These are phyloP conservation scores for Chaetodon trifasciatus DNA, from an alignment of 2,797 vertebrate genomes.

Conservation along the genomic window DNA sequence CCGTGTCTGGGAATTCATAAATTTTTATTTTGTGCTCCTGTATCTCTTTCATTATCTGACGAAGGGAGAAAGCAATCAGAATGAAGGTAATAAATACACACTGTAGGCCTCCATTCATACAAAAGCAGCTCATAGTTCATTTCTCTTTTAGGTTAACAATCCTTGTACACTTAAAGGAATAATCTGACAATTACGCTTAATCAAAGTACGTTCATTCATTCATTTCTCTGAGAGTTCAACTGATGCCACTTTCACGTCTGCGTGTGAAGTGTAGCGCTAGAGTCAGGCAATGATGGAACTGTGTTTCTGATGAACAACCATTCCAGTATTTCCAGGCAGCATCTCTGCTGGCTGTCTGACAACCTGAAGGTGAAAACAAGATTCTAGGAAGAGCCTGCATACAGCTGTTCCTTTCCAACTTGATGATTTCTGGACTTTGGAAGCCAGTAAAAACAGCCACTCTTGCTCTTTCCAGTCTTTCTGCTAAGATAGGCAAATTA, in stretches of 20 bases:
- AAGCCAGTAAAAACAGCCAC: no score
- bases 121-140: neutral
- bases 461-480: no score
- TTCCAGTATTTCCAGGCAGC: no score
- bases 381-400: no score
- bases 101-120: neutral
- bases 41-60: conserved; percentile 90
- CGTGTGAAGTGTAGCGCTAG: neutral
- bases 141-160: neutral
- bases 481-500: no score
- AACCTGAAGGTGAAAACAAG: no score
- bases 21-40: conserved; percentile 90
- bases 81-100: neutral
- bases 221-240: neutral
- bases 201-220: neutral
- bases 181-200: neutral
- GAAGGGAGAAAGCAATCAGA: conserved; percentile 1
- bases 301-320: no score
- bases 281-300: neutral
- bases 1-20: conserved; percentile 89
- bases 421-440: no score
- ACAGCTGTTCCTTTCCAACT: no score
- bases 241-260: neutral
- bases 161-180: neutral
- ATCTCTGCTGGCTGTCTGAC: no score